A percentile compares a stretch with the other conserved stretches of the same genome.
Evolutionary conservation across 2,888 invertebrate species (phyloP).

Genomic region (Orchesellides sinensis): DNA sequence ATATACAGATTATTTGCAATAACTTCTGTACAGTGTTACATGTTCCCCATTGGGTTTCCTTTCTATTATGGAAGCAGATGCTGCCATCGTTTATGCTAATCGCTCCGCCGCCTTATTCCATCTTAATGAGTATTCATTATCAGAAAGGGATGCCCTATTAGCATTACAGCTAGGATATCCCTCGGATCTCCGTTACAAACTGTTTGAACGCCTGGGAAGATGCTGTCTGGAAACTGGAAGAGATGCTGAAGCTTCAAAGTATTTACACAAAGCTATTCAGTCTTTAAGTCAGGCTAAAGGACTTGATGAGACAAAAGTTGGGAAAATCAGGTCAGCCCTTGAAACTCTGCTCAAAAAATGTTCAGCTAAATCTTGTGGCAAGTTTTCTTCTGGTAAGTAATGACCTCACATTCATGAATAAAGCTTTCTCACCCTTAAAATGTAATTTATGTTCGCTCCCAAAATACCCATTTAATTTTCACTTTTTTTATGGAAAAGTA

Average conservation of each 20-base stretch:
- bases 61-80: constrained; percentile 50
- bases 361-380: constrained; percentile 27
- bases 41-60: too few species aligned
- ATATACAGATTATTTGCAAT: not conserved
- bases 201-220: constrained; percentile 71
- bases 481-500: constrained; percentile 45
- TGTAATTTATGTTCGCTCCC: constrained; percentile 56
- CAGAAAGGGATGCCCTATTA: constrained; percentile 83
- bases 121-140: constrained; percentile 80
- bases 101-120: constrained; percentile 83
- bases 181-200: constrained; percentile 71
- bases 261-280: constrained; percentile 67
- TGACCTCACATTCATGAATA: constrained; percentile 20
- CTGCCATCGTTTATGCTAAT: constrained; percentile 82
- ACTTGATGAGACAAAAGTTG: constrained; percentile 66
- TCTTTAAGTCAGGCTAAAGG: constrained; percentile 57
- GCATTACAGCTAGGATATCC: constrained; percentile 85
- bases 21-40: too few species aligned
- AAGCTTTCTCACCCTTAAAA: constrained; percentile 40
- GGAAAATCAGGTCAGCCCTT: constrained; percentile 66
- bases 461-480: constrained; percentile 57
- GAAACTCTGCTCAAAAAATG: constrained; percentile 62
- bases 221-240: constrained; percentile 67
- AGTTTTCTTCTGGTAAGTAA: constrained; percentile 12
- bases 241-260: constrained; percentile 58